A percentile compares a stretch with the other conserved stretches of the same genome.
Evolutionary conservation across 2,888 invertebrate species (phyloP).

Genomic region (Corythucha ciliata): DNA sequence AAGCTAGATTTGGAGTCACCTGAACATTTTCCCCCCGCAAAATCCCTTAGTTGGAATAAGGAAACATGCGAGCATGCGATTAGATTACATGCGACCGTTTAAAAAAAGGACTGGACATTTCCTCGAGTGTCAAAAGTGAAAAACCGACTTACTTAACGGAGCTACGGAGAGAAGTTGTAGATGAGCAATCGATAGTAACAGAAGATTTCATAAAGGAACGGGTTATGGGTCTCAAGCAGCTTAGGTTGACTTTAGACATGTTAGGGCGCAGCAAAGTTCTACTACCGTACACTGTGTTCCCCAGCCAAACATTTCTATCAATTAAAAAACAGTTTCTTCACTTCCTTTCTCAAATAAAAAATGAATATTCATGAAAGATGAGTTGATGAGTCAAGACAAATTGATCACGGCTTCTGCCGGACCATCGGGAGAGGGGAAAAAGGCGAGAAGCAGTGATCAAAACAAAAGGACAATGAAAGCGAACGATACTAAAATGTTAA

Average conservation of each 20-base stretch:
- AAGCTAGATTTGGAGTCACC: too few species aligned
- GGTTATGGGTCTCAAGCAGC: conserved; percentile 23
- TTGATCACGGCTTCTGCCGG: too few species aligned
- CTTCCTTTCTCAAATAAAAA: conserved; percentile 24
- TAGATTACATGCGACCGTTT: too few species aligned
- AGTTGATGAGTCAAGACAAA: too few species aligned
- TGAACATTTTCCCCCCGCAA: too few species aligned
- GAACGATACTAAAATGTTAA: not conserved
- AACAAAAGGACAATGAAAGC: conserved; percentile 6
- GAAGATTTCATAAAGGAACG: conserved; percentile 22
- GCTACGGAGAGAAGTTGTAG: conserved; percentile 21
- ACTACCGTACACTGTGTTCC: conserved; percentile 21
- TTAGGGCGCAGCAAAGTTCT: conserved; percentile 20
- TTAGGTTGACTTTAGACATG: conserved; percentile 18
- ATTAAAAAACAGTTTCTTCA: conserved; percentile 26
- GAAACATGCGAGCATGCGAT: too few species aligned
- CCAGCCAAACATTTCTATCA: conserved; percentile 27
- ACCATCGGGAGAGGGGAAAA: too few species aligned
- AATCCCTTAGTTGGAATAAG: too few species aligned
- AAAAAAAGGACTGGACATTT: too few species aligned
- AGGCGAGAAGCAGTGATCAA: too few species aligned
- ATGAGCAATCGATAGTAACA: conserved; percentile 16
- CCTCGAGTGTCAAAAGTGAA: too few species aligned
- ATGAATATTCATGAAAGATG: conserved; percentile 5
- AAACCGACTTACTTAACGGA: conserved; percentile 24